Conservation (phyloP, 2,797 vertebrate species). For the Microctenopoma lineatum region DNA sequence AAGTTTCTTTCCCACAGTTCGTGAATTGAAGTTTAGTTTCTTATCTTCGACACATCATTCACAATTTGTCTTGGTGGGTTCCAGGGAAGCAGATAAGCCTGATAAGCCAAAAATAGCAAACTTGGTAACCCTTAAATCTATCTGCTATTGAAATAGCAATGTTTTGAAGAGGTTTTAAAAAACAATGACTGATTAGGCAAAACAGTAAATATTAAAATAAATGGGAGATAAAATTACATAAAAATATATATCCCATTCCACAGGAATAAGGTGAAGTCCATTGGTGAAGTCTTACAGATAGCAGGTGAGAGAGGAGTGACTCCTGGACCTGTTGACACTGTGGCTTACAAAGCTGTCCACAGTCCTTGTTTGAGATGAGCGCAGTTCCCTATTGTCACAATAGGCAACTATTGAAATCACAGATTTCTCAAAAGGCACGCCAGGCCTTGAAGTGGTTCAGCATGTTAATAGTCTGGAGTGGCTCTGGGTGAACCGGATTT, state of each 20-base stretch:
- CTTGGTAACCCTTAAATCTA: conserved; percentile 23
- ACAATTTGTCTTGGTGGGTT: neutral
- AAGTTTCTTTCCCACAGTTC: neutral
- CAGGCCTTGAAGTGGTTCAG: conserved; percentile 63
- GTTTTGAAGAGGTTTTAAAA: neutral
- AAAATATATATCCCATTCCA: conserved; percentile 63
- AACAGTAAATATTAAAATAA: conserved; percentile 31
- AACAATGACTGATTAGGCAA: neutral
- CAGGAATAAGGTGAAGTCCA: conserved; percentile 64
- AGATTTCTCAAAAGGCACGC: conserved; percentile 35
- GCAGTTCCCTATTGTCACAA: conserved; percentile 46
- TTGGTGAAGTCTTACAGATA: conserved; percentile 37
- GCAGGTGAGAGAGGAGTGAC: conserved; percentile 13
- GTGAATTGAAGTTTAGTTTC: conserved; percentile 18
- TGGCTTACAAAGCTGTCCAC: conserved; percentile 19
- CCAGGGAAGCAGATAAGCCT: conserved; percentile 21
- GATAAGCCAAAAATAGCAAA: conserved; percentile 15
- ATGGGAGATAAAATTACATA: conserved; percentile 37
- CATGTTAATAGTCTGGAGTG: conserved; percentile 61
- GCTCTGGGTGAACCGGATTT: conserved; percentile 46
- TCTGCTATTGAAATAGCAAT: conserved; percentile 15
- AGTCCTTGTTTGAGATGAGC: conserved; percentile 39
- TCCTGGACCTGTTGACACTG: conserved; percentile 9
- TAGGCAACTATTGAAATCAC: conserved; percentile 46
- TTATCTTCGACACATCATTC: neutral